These are phyloP conservation scores for Tamias sibiricus DNA, from an alignment of 2,113 vertebrate species.

Conservation along the genomic window DNA sequence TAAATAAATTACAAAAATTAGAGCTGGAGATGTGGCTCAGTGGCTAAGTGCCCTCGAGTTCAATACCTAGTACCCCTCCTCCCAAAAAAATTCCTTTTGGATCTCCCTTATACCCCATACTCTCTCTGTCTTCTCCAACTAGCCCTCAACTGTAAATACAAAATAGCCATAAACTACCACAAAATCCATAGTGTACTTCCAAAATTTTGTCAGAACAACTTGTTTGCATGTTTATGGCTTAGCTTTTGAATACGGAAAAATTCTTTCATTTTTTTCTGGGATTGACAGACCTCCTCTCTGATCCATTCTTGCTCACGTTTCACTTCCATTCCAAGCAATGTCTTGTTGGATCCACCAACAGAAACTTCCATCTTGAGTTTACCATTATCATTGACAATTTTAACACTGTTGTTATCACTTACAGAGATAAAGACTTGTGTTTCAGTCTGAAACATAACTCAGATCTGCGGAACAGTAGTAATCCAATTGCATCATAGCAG, in stretches of 20 bases:
- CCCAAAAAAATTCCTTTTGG: neutral
- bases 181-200: neutral
- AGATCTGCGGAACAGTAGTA: neutral
- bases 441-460: neutral
- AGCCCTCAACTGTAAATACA: neutral
- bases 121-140: neutral
- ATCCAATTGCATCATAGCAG: accelerated
- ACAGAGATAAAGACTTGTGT: neutral
- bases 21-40: too few species aligned
- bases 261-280: neutral
- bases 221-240: neutral
- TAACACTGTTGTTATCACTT: neutral
- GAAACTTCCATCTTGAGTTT: neutral
- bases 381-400: neutral
- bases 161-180: neutral
- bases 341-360: neutral
- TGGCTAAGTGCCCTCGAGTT: too few species aligned
- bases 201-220: neutral
- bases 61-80: too few species aligned
- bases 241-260: neutral
- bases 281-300: neutral
- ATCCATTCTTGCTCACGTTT: neutral
- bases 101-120: neutral
- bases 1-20: too few species aligned
- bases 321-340: neutral